These are phyloP conservation scores for Ophion ventricosus DNA, from an alignment of 2,888 invertebrate genomes.

Conservation along the genomic window DNA sequence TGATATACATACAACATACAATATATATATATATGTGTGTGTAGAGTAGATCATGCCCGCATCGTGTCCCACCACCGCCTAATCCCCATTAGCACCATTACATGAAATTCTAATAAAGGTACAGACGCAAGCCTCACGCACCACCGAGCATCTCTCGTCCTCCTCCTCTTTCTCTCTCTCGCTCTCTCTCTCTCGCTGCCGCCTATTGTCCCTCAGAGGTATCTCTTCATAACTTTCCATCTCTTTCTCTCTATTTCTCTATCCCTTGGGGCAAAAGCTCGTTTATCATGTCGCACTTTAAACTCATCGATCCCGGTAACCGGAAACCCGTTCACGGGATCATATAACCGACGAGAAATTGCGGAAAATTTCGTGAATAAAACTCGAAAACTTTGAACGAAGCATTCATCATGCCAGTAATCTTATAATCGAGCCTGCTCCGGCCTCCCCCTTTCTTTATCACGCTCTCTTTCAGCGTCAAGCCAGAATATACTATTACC, in stretches of 20 bases:
- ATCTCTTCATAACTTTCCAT: not conserved
- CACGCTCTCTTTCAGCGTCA: not conserved
- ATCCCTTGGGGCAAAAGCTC: conserved; percentile 29
- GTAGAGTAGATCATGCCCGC: not conserved
- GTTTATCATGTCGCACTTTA: conserved; percentile 51
- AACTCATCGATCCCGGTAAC: conserved; percentile 30
- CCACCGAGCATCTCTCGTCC: conserved; percentile 12
- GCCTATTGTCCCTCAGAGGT: not conserved
- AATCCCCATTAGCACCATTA: conserved; percentile 76
- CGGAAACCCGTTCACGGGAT: not conserved
- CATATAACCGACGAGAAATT: conserved; percentile 19
- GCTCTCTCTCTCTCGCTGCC: not conserved
- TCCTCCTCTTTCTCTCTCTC: not conserved
- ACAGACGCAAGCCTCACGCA: conserved; percentile 38
- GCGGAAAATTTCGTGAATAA: conserved; percentile 28
- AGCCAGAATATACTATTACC: too few species aligned
- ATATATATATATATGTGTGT: not conserved
- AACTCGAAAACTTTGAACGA: conserved; percentile 29
- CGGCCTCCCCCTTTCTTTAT: not conserved
- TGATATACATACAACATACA: not conserved
- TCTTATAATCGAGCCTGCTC: not conserved
- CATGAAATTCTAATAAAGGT: conserved; percentile 72
- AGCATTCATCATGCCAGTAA: conserved; percentile 39
- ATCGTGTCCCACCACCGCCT: conserved; percentile 63
- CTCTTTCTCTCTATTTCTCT: not conserved